phyloP scores from a whole-genome alignment of 2,888 invertebrate species.

The Adelphocoris suturalis region DNA sequence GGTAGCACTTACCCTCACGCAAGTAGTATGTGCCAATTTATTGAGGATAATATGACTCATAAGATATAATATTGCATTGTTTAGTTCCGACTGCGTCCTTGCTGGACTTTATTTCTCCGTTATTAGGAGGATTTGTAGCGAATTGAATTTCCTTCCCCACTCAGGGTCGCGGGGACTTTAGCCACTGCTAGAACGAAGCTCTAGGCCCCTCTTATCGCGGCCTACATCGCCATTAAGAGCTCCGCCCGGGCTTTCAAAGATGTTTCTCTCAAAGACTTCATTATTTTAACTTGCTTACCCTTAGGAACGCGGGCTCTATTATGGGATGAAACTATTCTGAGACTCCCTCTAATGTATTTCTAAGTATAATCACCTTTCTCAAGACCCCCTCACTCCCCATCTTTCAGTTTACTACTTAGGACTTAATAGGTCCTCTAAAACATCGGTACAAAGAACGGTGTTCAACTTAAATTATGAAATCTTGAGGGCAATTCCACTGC shows the following conservation, averaged over 20 bases:
- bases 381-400: not conserved
- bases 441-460: not conserved
- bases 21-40: too few relatives aligned
- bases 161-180: constrained; percentile 9
- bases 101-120: not conserved
- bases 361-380: constrained; percentile 7
- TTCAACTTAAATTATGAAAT: not conserved
- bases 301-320: constrained; percentile 24
- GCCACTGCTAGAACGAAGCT: not conserved
- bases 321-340: constrained; percentile 54
- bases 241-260: constrained; percentile 50
- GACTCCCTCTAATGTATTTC: constrained; percentile 35
- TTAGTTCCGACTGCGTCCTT: not conserved
- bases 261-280: constrained; percentile 38
- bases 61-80: too few relatives aligned
- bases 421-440: not conserved
- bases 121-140: constrained; percentile 3
- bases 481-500: not conserved
- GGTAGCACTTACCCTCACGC: too few relatives aligned
- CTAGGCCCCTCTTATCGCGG: constrained; percentile 17
- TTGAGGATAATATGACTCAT: too few relatives aligned
- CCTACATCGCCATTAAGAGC: constrained; percentile 42
- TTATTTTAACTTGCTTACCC: constrained; percentile 64
- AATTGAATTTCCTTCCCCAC: constrained; percentile 4
- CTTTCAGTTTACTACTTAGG: not conserved